Evolutionary conservation across 2,113 vertebrate species (phyloP), one percentile per base, ranked within the genome.

Genomic region (Chloroceryle aenea): DNA sequence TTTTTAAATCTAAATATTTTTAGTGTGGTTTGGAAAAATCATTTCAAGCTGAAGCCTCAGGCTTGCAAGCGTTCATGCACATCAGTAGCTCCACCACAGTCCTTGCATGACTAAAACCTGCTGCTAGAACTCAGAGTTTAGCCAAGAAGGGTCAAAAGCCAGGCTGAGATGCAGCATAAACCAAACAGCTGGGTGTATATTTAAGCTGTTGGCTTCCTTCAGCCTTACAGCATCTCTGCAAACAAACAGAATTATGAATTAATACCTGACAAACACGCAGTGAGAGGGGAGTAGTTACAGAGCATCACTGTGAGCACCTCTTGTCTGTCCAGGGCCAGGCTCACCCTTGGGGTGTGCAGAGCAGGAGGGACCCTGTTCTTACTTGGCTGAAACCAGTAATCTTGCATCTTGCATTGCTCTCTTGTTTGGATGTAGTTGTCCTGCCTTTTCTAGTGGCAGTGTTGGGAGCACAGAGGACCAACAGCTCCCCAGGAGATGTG

Each of bases 321-420:
- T 43, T 8, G 4, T n/a, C 47, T 38, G 13, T 4, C 55, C 9
- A 11, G 40, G 40, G 27, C 25, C 50, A 22, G 42, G 5, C 32
- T 64, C 23, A 6, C 5, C 30, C 29, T 23, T 48, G 34, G 48
- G 38, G 22, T 55, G 55, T 4, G 16, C 32, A 58, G 32, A 40
- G 47, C 29, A 34, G 56, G n/a, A 68, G 40, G 45, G 61, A 50
- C 50, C 40, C 7, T 3, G 11, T n/a, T 59, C 56, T 34, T 38
- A 16, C 36, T 18, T 38, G 7, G 21, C 30, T n/a, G 56, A 48
- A 68, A 45, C 25, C 19, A 53, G 25, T 11, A 7, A n/a, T n/a
- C n/a, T n/a, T n/a, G n/a, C n/a, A n/a, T 4, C n/a, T 61, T 2
- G 0, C 12, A 2, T 25, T 7, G 11, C 8, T 7, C 17, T 36